Base-by-base conservation (phyloP, 1,140 invertebrate species). In the Magallana gigas region DNA sequence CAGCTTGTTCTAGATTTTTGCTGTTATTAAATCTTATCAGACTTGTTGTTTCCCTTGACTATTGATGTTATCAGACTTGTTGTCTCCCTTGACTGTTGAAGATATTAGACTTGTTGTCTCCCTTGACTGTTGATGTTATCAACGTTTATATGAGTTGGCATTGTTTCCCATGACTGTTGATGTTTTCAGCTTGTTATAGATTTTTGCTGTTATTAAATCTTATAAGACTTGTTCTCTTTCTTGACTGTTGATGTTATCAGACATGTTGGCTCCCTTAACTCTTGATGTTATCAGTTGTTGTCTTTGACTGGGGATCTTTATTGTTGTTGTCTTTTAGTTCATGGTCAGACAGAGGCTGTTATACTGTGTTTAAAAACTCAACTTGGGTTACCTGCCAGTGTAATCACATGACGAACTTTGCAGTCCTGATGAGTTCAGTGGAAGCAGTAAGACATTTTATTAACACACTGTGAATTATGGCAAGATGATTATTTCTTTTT, bases 331-430 rank as follows among this genome's bases (percentile, higher is more conserved):
- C 68, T 76, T 76, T 8, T 29, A 76, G 88, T 14, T 58, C 23
- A 48, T 91, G 90, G 90, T 89, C 90, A 12, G 62, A 58, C 8
- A 71, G 84, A 14, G 90, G 90, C 18, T 91, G 90, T 81, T 62
- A 71, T 23, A 18, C 76, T 8, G 86, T 71, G 2, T 87, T 62
- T n/a, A 86, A 56, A 8, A 87, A 90, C 59, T 60, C 18, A 12
- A 87, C 18, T 8, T 29, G 23, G 36, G 87, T 87, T 7, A 59
- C 59, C n/a, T 92, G 92, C 87, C 29, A 84, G 8, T 92, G 92
- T 88, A 89, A 91, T 76, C 92, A 92, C 87, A 81, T 92, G 16
- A 92, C 92, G 5, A 92, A 92, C 68, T 92, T 92, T 60, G 92
- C 92, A 11, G 87, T 92, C 48, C 84, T 92, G n/a, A 88, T 92